A percentile compares a stretch with the other conserved stretches of the same genome.
These are phyloP conservation scores for Drosophila barbarae DNA, from an alignment of 2,888 invertebrate genomes.

Conservation along the genomic window DNA sequence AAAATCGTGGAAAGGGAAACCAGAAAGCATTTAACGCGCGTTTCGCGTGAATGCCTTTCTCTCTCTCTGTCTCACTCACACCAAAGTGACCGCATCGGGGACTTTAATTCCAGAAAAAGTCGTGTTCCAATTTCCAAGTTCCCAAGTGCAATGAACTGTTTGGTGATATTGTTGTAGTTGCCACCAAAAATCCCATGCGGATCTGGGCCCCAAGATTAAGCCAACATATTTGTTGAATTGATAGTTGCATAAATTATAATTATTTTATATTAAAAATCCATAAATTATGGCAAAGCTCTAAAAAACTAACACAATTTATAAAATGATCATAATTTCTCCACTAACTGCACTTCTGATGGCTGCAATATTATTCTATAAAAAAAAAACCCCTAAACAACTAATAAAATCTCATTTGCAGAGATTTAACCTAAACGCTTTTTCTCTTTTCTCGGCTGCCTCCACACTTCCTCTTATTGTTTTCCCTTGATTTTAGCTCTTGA, in stretches of 20 bases:
- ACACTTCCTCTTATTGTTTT: slow-evolving; percentile 13
- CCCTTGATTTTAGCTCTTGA: slow-evolving; percentile 22
- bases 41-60: slow-evolving; percentile 56
- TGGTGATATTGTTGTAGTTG: not conserved
- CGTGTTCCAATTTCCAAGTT: slow-evolving; percentile 1
- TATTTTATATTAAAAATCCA: not conserved
- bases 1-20: slow-evolving; percentile 18
- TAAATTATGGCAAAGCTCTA: too few species aligned
- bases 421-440: not conserved
- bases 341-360: not conserved
- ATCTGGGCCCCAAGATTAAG: not conserved
- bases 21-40: slow-evolving; percentile 57
- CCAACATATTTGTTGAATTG: too few species aligned
- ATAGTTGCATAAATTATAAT: too few species aligned
- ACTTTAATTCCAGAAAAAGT: slow-evolving; percentile 17
- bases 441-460: not conserved
- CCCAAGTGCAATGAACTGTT: slow-evolving; percentile 51
- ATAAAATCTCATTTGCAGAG: not conserved
- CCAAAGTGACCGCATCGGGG: slow-evolving; percentile 32
- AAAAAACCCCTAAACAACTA: not conserved
- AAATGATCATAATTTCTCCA: not conserved
- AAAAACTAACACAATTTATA: not conserved
- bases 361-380: too few species aligned
- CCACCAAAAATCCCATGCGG: slow-evolving; percentile 1
- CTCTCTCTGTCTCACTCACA: not conserved